Evolutionary conservation across 2,888 invertebrate genomes (phyloP).

Genomic region (Aphrophora alni): DNA sequence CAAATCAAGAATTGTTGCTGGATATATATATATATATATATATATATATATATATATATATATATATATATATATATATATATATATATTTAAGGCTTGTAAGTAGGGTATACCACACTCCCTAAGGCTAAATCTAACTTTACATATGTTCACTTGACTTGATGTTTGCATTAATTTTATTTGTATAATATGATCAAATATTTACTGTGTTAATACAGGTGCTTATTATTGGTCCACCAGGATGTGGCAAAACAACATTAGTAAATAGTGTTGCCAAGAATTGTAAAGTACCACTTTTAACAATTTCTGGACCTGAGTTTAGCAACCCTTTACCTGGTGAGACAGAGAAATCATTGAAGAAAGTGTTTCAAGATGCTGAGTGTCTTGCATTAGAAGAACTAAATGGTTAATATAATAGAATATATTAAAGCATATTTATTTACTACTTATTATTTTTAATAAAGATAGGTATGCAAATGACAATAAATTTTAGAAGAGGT

Average conservation of each 20-base stretch:
- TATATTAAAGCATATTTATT: conserved; percentile 2
- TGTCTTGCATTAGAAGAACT: conserved; percentile 53
- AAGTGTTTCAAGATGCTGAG: conserved; percentile 59
- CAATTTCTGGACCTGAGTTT: conserved; percentile 59
- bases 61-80: too few relatives aligned
- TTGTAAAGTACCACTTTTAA: conserved; percentile 59
- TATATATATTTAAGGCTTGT: too few relatives aligned
- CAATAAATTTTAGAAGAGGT: too few relatives aligned
- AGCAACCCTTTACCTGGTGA: conserved; percentile 62
- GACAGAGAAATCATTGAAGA: conserved; percentile 59
- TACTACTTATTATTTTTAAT: too few relatives aligned
- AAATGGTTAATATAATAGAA: conserved; percentile 23
- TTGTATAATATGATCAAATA: not conserved
- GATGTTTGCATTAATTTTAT: not conserved
- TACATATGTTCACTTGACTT: too few relatives aligned
- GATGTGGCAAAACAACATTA: conserved; percentile 65
- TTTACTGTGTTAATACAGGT: conserved; percentile 49
- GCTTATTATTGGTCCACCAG: conserved; percentile 63
- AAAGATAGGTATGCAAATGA: too few relatives aligned
- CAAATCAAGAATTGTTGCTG: too few relatives aligned
- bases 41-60: too few relatives aligned
- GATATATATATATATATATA: too few relatives aligned
- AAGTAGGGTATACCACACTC: too few relatives aligned
- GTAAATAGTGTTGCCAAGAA: conserved; percentile 60
- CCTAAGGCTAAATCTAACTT: too few relatives aligned